Conservation (phyloP, 2,888 invertebrate genomes). For the Liopterus haemorrhoidalis region DNA sequence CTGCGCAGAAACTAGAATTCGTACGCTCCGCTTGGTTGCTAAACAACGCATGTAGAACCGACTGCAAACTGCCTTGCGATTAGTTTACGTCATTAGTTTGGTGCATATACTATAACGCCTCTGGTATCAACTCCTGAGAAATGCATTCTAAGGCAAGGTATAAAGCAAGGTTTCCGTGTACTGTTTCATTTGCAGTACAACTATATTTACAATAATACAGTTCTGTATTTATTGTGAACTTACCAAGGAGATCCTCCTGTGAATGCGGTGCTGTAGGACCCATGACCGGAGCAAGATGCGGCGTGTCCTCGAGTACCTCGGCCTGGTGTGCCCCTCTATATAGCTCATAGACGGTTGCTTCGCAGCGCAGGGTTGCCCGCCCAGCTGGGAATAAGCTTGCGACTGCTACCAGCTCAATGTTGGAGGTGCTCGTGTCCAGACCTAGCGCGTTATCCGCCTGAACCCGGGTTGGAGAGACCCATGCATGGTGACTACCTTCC, state of each 20-base stretch:
- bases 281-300: slow-evolving; percentile 40
- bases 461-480: slow-evolving; percentile 33
- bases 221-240: too few species aligned
- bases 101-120: too few species aligned
- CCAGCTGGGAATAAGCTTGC: slow-evolving; percentile 39
- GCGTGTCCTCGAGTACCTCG: slow-evolving; percentile 39
- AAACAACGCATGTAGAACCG: too few species aligned
- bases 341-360: slow-evolving; percentile 38
- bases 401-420: slow-evolving; percentile 38
- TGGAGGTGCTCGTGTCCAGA: slow-evolving; percentile 38
- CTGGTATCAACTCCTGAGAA: too few species aligned
- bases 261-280: slow-evolving; percentile 45
- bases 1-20: too few species aligned
- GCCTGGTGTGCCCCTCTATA: slow-evolving; percentile 39
- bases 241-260: slow-evolving; percentile 22
- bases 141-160: too few species aligned
- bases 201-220: too few species aligned
- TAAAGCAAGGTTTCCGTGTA: too few species aligned
- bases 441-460: slow-evolving; percentile 33
- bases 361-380: slow-evolving; percentile 38
- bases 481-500: slow-evolving; percentile 34
- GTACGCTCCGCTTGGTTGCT: too few species aligned
- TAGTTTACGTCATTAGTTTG: too few species aligned
- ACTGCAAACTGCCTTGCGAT: too few species aligned
- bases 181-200: too few species aligned